A percentile compares a stretch with the other conserved stretches of the same genome.
Conservation (phyloP, 2,888 invertebrate genomes). For the Drosophila tanythrix region DNA sequence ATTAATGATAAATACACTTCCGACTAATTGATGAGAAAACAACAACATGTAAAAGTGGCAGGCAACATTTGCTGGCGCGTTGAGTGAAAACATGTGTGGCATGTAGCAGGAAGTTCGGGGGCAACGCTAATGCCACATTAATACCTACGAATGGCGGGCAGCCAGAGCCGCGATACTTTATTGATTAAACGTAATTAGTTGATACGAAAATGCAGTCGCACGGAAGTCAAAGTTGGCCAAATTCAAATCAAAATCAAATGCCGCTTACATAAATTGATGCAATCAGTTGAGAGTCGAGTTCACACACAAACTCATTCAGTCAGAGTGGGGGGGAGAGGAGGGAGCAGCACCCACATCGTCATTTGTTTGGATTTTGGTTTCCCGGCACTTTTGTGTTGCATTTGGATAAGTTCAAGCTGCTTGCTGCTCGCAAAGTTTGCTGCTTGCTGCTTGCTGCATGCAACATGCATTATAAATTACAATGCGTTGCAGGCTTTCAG, state of each 20-base stretch:
- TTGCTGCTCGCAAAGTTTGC: conserved; percentile 23
- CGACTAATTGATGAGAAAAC: conserved; percentile 65
- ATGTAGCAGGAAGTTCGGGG: conserved; percentile 62
- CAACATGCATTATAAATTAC: conserved; percentile 52
- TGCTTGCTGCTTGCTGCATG: conserved; percentile 20
- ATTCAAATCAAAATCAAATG: conserved; percentile 15
- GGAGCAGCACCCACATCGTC: conserved; percentile 10
- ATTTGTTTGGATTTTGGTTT: conserved; percentile 13
- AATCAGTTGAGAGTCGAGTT: conserved; percentile 29
- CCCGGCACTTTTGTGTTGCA: conserved; percentile 33
- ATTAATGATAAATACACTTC: conserved; percentile 68
- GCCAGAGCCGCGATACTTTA: conserved; percentile 31
- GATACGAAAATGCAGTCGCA: conserved; percentile 37
- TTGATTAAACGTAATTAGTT: conserved; percentile 57
- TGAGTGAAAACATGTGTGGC: conserved; percentile 33
- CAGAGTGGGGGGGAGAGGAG: neutral
- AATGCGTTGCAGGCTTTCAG: conserved; percentile 36
- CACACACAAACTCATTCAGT: neutral
- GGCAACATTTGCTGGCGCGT: conserved; percentile 45
- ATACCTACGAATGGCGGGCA: conserved; percentile 33
- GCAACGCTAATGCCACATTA: conserved; percentile 54
- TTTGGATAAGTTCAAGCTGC: conserved; percentile 32
- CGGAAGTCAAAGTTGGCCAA: conserved; percentile 28
- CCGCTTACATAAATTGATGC: conserved; percentile 20
- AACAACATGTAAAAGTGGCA: conserved; percentile 42